Evolutionary conservation across 2,113 vertebrate genomes (phyloP), one percentile per base, ranked within the genome.

Genomic region (Rhynchomys soricoides): DNA sequence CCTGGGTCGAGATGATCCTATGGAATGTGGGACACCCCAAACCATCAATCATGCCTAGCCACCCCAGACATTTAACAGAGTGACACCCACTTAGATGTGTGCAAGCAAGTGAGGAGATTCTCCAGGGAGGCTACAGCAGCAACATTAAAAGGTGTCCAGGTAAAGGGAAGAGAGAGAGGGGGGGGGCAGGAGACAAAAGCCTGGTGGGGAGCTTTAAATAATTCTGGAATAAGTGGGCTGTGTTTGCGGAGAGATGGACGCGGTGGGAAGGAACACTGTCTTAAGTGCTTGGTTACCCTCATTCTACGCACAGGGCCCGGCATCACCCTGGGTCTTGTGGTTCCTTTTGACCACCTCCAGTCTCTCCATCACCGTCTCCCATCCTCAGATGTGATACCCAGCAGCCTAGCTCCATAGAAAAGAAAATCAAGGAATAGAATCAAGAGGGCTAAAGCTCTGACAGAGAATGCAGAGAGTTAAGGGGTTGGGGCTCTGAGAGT

Each of bases 21-120:
- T 1, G 40, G 12, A 4, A 7, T 31, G 7, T 1, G 1, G 0
- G 31, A 34, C 26, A 2, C 13, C 7, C 26, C 50, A 13, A 74
- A 81, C 48, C 85, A 37, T 26, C 40, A 12, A 19, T 5, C 43
- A 21, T 43, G 64, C 50, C 34, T 45, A 68, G 88, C 34, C 15
- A 4, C 16, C 31, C 40, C 16, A 22, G 82, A 26, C 24, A 16
- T 31, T 48, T 75, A 22, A 29, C 29, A 21, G 73, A 22, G 34
- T 3, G 26, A 16, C 2, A 37, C 22, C 68, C 55, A 29, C 16
- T 34, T 37, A 15, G 52, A 7, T 1, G 17, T 4, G 17, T 15
- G 21, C 21, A 50, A n/a, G 26, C 31, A 17, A 83, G 50, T 50
- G 75, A 34, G 26, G 37, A 9, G 29, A 43, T 26, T 50, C 43